phyloP scores from a whole-genome alignment of 1,140 invertebrate genomes.

The Sycophila sp. region DNA sequence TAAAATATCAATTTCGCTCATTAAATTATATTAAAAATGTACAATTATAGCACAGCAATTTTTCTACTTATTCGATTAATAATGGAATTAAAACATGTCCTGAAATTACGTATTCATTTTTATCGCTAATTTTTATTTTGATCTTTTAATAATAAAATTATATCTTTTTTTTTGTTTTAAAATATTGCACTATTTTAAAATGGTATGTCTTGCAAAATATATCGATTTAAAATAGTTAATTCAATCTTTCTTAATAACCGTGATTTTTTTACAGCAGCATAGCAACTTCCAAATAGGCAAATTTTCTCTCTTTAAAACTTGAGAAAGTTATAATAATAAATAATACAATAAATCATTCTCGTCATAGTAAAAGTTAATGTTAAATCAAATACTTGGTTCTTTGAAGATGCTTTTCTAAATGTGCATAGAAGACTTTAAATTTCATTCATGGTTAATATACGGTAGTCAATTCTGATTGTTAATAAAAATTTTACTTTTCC shows the following conservation, averaged over 20 bases:
- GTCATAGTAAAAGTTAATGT: conserved; percentile 28
- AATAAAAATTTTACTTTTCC: conserved; percentile 24
- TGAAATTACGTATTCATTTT: too few species aligned
- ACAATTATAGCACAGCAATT: neutral
- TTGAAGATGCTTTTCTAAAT: conserved; percentile 20
- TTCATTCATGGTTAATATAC: neutral
- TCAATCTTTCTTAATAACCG: too few species aligned
- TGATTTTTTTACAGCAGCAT: too few species aligned
- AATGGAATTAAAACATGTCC: conserved; percentile 15
- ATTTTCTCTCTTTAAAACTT: too few species aligned
- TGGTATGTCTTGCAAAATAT: neutral
- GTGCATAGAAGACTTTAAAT: conserved; percentile 10
- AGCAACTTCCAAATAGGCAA: neutral
- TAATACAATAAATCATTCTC: too few species aligned
- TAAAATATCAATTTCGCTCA: neutral
- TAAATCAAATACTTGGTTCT: neutral
- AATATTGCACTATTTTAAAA: conserved; percentile 18
- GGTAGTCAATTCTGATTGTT: too few species aligned
- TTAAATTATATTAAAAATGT: conserved; percentile 27
- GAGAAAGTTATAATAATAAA: too few species aligned
- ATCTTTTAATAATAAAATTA: conserved; percentile 9
- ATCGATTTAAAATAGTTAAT: too few species aligned
- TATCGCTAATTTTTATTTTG: too few species aligned
- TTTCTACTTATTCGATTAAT: neutral
- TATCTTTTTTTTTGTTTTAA: conserved; percentile 22